phyloP scores from a whole-genome alignment of 23 tunicate genomes.

The Styela clava region DNA sequence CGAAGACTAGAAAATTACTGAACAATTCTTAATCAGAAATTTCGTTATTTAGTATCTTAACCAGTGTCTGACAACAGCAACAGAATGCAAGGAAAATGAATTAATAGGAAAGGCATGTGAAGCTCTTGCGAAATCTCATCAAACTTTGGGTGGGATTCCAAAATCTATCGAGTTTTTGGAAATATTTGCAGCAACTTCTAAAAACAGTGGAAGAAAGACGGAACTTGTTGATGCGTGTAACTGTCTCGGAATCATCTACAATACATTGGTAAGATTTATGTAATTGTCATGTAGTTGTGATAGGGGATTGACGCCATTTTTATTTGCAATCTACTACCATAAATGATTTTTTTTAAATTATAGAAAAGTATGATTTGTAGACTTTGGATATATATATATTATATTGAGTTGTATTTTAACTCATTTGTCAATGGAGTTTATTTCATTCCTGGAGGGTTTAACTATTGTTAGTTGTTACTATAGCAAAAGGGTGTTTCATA shows the following conservation, averaged over 20 bases:
- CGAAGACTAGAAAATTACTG: too few relatives aligned
- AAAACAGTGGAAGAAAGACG: slow-evolving; percentile 32
- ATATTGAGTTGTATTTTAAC: too few relatives aligned
- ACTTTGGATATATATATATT: too few relatives aligned
- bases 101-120: slow-evolving; percentile 66
- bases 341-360: too few relatives aligned
- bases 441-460: too few relatives aligned
- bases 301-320: too few relatives aligned
- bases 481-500: too few relatives aligned
- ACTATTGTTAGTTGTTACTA: too few relatives aligned
- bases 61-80: slow-evolving; percentile 52
- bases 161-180: slow-evolving; percentile 69
- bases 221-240: slow-evolving; percentile 69
- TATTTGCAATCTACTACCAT: too few relatives aligned
- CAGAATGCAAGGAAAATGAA: slow-evolving; percentile 42
- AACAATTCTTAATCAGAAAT: too few relatives aligned
- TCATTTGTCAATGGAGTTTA: too few relatives aligned
- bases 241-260: slow-evolving; percentile 70
- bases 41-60: slow-evolving; percentile 51
- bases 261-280: slow-evolving; percentile 59
- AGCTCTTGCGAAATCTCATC: slow-evolving; percentile 70
- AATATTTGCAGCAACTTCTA: slow-evolving; percentile 73
- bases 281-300: neutral
- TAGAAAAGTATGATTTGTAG: too few relatives aligned
- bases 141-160: slow-evolving; percentile 68